These are phyloP conservation scores for Corella eumyota DNA, from an alignment of 23 tunicate genomes.

Conservation along the genomic window DNA sequence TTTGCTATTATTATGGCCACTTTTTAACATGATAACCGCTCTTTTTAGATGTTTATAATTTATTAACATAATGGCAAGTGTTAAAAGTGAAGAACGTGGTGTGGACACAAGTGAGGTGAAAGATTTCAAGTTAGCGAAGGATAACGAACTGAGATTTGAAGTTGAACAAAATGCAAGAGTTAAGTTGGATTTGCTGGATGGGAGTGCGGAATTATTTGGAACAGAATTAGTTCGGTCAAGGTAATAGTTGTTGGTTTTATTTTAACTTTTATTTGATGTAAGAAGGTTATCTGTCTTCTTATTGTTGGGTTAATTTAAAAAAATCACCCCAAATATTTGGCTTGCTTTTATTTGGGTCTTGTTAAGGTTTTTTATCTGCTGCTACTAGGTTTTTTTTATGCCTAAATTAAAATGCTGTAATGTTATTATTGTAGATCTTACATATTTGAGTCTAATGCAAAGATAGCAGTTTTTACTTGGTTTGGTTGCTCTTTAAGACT, in stretches of 20 bases:
- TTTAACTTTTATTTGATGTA: not conserved
- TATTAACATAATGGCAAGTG: constrained; percentile 4
- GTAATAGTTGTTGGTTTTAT: constrained; percentile 7
- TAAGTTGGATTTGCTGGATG: constrained; percentile 71
- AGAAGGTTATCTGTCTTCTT: not conserved
- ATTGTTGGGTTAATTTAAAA: not conserved
- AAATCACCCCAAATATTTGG: too few relatives aligned
- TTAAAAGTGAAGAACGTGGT: constrained; percentile 48
- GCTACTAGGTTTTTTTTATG: too few relatives aligned
- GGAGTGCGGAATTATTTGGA: constrained; percentile 90
- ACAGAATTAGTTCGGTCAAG: constrained; percentile 68
- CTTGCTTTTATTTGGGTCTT: not conserved
- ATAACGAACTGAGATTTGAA: constrained; percentile 90
- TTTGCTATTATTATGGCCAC: too few relatives aligned
- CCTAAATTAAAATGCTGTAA: too few relatives aligned
- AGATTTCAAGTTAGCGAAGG: constrained; percentile 51
- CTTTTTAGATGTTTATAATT: too few relatives aligned
- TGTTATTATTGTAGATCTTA: constrained; percentile 65
- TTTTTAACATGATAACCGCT: too few relatives aligned
- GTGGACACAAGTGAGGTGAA: constrained; percentile 28
- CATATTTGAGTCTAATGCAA: constrained; percentile 78
- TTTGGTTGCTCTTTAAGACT: constrained; percentile 63
- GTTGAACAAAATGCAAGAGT: constrained; percentile 78
- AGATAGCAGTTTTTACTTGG: constrained; percentile 88
- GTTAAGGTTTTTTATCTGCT: too few relatives aligned